Conservation (phyloP, 1,140 invertebrate genomes). For the Camponotus pennsylvanicus region DNA sequence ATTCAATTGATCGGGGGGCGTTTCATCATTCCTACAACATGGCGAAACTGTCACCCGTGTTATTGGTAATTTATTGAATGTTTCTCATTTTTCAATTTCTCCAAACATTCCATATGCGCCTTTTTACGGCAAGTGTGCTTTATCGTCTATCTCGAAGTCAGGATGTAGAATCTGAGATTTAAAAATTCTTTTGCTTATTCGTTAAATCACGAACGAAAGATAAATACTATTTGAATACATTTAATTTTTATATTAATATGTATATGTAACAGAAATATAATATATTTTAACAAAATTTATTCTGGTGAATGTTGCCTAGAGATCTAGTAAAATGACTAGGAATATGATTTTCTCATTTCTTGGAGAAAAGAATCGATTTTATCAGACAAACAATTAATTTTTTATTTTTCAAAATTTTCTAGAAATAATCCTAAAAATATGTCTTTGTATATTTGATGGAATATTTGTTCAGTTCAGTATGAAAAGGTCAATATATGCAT, state of each 20-base stretch:
- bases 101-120: not conserved
- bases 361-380: not conserved
- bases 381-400: not conserved
- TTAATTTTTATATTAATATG: not conserved
- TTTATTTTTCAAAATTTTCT: not conserved
- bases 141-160: not conserved
- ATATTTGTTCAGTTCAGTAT: not conserved
- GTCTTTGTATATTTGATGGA: not conserved
- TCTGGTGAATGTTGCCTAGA: not conserved
- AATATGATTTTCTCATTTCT: constrained; percentile 1
- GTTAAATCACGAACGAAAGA: too few relatives aligned
- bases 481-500: not conserved
- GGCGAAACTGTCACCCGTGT: too few relatives aligned
- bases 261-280: not conserved
- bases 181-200: not conserved
- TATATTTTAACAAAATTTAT: constrained; percentile 4
- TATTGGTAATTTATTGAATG: not conserved
- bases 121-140: not conserved
- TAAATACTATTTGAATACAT: not conserved
- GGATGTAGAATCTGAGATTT: not conserved
- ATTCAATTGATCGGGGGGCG: not conserved
- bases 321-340: too few relatives aligned
- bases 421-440: not conserved
- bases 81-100: constrained; percentile 19
- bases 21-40: not conserved